A percentile compares a stretch with the other conserved stretches of the same genome.
These are phyloP conservation scores for Achroia grisella DNA, from an alignment of 1,140 invertebrate species.

Conservation along the genomic window DNA sequence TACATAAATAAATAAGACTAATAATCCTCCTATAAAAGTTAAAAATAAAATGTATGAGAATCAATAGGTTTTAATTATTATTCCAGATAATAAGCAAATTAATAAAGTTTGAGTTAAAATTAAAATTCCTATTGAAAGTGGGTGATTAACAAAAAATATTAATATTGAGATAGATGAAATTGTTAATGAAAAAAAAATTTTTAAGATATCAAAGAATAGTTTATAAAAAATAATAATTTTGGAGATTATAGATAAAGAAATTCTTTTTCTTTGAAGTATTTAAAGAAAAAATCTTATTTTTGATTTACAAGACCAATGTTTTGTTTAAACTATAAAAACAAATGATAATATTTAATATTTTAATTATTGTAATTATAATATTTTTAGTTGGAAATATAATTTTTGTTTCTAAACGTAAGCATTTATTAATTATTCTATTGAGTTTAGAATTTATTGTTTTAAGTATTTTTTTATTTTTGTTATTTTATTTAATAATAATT, in stretches of 20 bases:
- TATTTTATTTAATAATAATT: conserved; percentile 67
- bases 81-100: conserved; percentile 46
- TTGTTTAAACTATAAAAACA: conserved; percentile 76
- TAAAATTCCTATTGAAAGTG: conserved; percentile 67
- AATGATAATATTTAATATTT: conserved; percentile 34
- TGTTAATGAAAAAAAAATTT: conserved; percentile 47
- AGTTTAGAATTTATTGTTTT: conserved; percentile 75
- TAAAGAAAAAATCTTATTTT: conserved; percentile 70
- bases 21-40: conserved; percentile 73
- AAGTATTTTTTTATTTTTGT: conserved; percentile 67
- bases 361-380: conserved; percentile 52
- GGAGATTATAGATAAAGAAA: conserved; percentile 74
- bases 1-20: conserved; percentile 76
- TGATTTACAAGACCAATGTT: conserved; percentile 77
- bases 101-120: conserved; percentile 67
- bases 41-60: conserved; percentile 72
- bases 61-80: conserved; percentile 59
- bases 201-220: conserved; percentile 69
- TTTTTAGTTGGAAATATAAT: conserved; percentile 51
- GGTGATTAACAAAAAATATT: conserved; percentile 66
- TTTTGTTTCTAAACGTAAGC: conserved; percentile 71
- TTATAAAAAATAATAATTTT: conserved; percentile 76
- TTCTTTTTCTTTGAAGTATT: conserved; percentile 73
- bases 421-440: conserved; percentile 77
- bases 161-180: conserved; percentile 41